Base-by-base conservation (phyloP, 2,797 vertebrate species). In the Carcharodon carcharias region DNA sequence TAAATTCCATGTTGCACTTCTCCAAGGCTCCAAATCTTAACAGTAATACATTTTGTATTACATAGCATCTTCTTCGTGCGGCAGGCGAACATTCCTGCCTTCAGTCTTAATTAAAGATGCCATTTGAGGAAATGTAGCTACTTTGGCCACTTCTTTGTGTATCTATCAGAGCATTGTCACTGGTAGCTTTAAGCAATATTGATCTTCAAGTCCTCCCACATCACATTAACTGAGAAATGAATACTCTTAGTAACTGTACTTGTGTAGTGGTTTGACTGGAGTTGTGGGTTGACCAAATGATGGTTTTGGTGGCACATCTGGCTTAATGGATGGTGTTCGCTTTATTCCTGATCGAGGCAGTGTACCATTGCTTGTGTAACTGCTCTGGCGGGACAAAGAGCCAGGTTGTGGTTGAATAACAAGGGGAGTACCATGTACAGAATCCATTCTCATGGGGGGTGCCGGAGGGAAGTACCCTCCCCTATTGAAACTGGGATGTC, bases 271-370 rank as follows among this genome's bases (percentile, higher is more conserved):
- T 98, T 99, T 98, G 98, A 99, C 98, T 96, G 99, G 98, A 35
- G 99, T 98, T 96, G 98, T 99, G 97, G 99, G 99, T 97, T 98
- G 99, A 96, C 98, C 98, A 96, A 99, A 99, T 28, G 99, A 99
- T 97, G 99, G 99, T 98, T 99, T 99, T 97, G 99, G 99, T 97
- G 99, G 99, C 97, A 99, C 99, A 0, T 99, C 99, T 0, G 99
- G 99, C 98, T 99, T 99, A 98, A 99, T 97, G 96, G 99, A 99
- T 96, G 99, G 98, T 97, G 99, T 99, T 98, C 99, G 98, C 98
- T 99, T 99, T 97, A 99, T 96, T 96, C 99, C 99, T 96, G 98
- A 99, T 96, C 99, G 99, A 96, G 99, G 99, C 96, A 99, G 98
- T 82, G 99, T 99, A 97, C 99, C 99, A 0, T 99, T 98, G 97